phyloP scores from a whole-genome alignment of 2,888 invertebrate genomes.

The Galerucella nymphaeae region DNA sequence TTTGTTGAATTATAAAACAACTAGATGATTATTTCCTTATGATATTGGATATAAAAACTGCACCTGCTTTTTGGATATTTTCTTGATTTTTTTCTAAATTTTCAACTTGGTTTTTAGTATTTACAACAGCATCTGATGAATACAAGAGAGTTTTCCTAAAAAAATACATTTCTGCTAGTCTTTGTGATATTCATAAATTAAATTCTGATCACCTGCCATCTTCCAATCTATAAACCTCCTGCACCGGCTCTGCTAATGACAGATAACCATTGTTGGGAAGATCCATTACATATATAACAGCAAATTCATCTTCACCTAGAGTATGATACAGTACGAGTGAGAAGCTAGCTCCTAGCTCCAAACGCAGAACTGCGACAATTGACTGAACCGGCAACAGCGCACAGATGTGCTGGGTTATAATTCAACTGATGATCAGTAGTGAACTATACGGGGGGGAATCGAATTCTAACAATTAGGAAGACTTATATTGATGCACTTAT shows the following conservation, averaged over 20 bases:
- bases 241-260: conserved; percentile 8
- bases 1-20: not conserved
- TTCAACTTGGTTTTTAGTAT: not conserved
- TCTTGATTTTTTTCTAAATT: not conserved
- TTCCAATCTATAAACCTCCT: conserved; percentile 13
- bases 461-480: too few relatives aligned
- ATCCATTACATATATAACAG: conserved; percentile 6
- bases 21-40: not conserved
- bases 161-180: too few relatives aligned
- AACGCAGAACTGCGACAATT: too few relatives aligned
- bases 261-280: conserved; percentile 10
- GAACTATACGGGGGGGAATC: too few relatives aligned
- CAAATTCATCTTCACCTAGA: not conserved
- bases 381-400: too few relatives aligned
- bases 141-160: conserved; percentile 15
- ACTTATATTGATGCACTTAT: too few relatives aligned
- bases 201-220: conserved; percentile 5
- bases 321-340: too few relatives aligned
- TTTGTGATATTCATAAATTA: not conserved
- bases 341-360: too few relatives aligned
- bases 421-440: too few relatives aligned
- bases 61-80: not conserved
- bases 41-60: too few relatives aligned
- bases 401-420: too few relatives aligned
- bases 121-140: conserved; percentile 5